phyloP scores from a whole-genome alignment of 2,888 invertebrate genomes.

The Callimorpha dominula region DNA sequence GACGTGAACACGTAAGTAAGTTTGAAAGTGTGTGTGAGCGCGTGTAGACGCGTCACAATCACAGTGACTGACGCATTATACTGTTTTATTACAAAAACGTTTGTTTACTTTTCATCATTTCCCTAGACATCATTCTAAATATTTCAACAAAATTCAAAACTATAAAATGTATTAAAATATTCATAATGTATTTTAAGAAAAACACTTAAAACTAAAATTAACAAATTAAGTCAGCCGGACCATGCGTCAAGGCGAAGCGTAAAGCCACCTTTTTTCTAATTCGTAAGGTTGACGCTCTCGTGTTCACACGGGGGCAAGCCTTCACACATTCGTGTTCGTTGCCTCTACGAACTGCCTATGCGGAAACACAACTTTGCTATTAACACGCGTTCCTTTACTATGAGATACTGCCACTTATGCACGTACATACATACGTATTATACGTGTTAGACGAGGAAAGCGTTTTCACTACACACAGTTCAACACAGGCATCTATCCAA shows the following conservation, averaged over 20 bases:
- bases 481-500: conserved; percentile 56
- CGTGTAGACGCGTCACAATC: conserved; percentile 76
- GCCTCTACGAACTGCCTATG: conserved; percentile 81
- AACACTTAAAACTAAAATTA: conserved; percentile 33
- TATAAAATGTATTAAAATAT: background rate
- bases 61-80: conserved; percentile 63
- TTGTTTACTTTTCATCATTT: conserved; percentile 8
- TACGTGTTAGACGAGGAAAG: conserved; percentile 69
- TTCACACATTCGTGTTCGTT: conserved; percentile 77
- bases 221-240: conserved; percentile 51
- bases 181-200: conserved; percentile 14
- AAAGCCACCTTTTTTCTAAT: conserved; percentile 81
- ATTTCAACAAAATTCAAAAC: background rate
- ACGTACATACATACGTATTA: conserved; percentile 64
- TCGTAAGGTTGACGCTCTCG: conserved; percentile 85
- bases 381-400: conserved; percentile 84
- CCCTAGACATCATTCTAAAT: background rate
- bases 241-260: conserved; percentile 63
- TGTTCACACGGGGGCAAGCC: conserved; percentile 80
- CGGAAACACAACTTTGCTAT: conserved; percentile 85
- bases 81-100: conserved; percentile 38
- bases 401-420: conserved; percentile 84
- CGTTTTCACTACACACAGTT: conserved; percentile 73
- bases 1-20: conserved; percentile 54
- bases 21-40: conserved; percentile 69